Conservation (phyloP, 2,888 invertebrate genomes). For the Nemoura dubitans region DNA sequence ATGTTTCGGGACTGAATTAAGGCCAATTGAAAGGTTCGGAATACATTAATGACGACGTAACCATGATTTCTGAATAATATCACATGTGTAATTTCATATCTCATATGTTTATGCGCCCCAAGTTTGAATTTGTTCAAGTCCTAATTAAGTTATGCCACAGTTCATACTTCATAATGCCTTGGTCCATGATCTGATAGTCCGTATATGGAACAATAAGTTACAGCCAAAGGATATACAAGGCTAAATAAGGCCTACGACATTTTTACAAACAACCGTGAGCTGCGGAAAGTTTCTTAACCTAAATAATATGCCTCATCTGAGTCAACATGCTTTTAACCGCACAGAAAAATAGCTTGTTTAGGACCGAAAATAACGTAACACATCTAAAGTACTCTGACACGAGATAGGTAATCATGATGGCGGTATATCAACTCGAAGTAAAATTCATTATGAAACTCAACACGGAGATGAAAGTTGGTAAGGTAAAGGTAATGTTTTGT, state of each 20-base stretch:
- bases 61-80: not conserved
- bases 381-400: not conserved
- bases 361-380: not conserved
- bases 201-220: conserved; percentile 3
- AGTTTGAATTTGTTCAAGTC: not conserved
- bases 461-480: not conserved
- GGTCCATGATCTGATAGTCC: not conserved
- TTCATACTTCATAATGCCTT: not conserved
- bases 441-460: not conserved
- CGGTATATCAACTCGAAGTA: not conserved
- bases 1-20: not conserved
- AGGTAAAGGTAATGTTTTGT: not conserved
- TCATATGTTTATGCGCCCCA: not conserved
- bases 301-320: not conserved
- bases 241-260: conserved; percentile 4
- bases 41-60: not conserved
- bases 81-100: not conserved
- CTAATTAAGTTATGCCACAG: conserved; percentile 7
- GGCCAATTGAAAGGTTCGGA: not conserved
- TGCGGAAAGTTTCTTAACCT: not conserved
- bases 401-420: not conserved
- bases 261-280: not conserved
- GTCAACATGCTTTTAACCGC: not conserved
- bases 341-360: not conserved
- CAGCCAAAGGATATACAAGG: not conserved